These are phyloP conservation scores for Sarcophaga variegata DNA, from an alignment of 2,888 invertebrate genomes.

Conservation along the genomic window DNA sequence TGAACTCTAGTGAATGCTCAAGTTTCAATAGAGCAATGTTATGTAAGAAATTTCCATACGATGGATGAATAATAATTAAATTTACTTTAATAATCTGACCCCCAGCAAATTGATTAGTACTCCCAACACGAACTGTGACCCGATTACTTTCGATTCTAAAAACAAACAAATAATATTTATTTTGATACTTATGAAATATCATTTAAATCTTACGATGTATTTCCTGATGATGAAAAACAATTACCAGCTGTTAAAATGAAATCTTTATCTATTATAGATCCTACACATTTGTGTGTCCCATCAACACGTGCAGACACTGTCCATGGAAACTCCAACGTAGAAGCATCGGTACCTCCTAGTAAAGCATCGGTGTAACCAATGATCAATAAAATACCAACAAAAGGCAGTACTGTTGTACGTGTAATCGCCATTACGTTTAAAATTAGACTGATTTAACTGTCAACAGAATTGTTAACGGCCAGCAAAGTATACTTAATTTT, in stretches of 20 bases:
- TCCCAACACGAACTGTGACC: slow-evolving; percentile 76
- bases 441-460: slow-evolving; percentile 57
- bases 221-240: slow-evolving; percentile 73
- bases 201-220: slow-evolving; percentile 74
- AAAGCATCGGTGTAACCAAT: slow-evolving; percentile 33
- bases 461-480: background rate
- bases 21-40: slow-evolving; percentile 76
- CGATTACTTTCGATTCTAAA: slow-evolving; percentile 69
- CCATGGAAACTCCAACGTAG: slow-evolving; percentile 77
- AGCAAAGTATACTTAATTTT: background rate
- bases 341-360: slow-evolving; percentile 78
- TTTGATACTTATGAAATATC: background rate
- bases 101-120: slow-evolving; percentile 77
- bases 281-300: slow-evolving; percentile 74
- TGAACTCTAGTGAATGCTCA: slow-evolving; percentile 67
- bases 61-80: slow-evolving; percentile 74
- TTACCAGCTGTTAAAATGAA: slow-evolving; percentile 76
- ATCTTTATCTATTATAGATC: slow-evolving; percentile 72
- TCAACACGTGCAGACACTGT: slow-evolving; percentile 77
- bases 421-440: slow-evolving; percentile 70
- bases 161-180: background rate
- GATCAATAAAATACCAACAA: slow-evolving; percentile 60
- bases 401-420: slow-evolving; percentile 70
- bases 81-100: slow-evolving; percentile 73
- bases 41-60: slow-evolving; percentile 78